Evolutionary conservation across 2,888 invertebrate genomes (phyloP), one percentile per base, ranked within the genome.

Genomic region (Lysandra coridon): DNA sequence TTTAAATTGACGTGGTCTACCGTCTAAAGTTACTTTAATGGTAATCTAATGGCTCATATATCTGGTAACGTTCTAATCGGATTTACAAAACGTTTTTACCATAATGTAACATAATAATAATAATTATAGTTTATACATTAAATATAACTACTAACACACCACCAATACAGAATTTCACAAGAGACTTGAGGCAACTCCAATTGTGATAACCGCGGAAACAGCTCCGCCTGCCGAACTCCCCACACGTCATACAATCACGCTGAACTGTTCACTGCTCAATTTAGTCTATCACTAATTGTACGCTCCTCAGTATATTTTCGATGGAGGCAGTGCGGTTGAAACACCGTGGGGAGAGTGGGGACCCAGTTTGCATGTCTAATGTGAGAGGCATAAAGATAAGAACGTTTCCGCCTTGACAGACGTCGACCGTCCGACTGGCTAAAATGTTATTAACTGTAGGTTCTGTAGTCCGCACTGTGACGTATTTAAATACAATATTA

Each of bases 351-450:
- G 57, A 57, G 57, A 17, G 57, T 57, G 17, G 57, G 57, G 69
- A 37, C 69, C n/a, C 30, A 76, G 76, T 76, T 76, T 60, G 79
- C 37, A 73, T 75, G 40, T 60, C 75, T 80, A 80, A 80, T 81
- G 80, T 82, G 78, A 82, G 78, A 80, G 80, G 78, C 77, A 60
- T 23, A 79, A 79, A 80, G 81, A 82, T 81, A 82, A 81, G 79
- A 62, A 33, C 64, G 76, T 78, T 81, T 80, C 80, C 81, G 79
- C 74, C 76, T 49, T 64, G 64, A 79, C 78, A 78, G 78, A 62
- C 78, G 44, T 79, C 74, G 79, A 75, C 53, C 78, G 53, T 78
- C 37, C 78, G 75, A 79, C 76, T 80, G n/a, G 64, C 73, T 75
- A 74, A 75, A 79, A 75, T 62, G 74, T 75, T 75, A 23, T 49